Conservation (phyloP, 2,113 vertebrate species). For the Cichladusa arquata region DNA sequence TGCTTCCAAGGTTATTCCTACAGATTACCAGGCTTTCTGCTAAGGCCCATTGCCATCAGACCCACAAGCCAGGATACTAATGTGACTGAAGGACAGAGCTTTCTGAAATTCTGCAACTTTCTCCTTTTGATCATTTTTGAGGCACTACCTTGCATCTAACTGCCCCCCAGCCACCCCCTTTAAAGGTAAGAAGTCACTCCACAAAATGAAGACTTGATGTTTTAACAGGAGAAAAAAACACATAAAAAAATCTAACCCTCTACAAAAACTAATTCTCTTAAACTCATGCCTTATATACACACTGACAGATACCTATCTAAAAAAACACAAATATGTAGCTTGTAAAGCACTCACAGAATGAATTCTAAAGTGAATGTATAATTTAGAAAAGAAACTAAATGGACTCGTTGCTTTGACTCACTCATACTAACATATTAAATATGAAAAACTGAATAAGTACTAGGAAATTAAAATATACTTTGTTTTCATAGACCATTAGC, state of each 20-base stretch:
- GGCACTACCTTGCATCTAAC: not conserved
- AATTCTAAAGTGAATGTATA: not conserved
- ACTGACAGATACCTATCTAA: not conserved
- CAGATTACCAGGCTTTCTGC: not conserved
- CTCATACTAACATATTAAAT: not conserved
- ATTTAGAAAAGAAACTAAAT: not conserved
- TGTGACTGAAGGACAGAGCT: not conserved
- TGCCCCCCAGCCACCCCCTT: not conserved
- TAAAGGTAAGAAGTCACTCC: not conserved
- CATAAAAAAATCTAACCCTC: not conserved
- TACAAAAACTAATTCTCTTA: not conserved
- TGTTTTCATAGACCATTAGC: not conserved
- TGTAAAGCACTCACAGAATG: not conserved
- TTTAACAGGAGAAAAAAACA: not conserved
- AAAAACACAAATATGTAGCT: not conserved
- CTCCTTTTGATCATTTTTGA: not conserved
- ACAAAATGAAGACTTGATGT: not conserved
- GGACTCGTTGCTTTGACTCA: not conserved
- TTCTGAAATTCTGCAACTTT: not conserved
- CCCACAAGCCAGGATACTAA: not conserved
- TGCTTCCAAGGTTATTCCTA: not conserved
- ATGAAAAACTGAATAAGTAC: not conserved
- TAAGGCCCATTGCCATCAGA: not conserved
- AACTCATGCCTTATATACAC: not conserved
- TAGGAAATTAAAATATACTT: not conserved